Percentiles rank a stretch among this genome's conserved stretches.
These are phyloP conservation scores for Metallyticus violacea DNA, from an alignment of 2,888 invertebrate species.

Conservation along the genomic window DNA sequence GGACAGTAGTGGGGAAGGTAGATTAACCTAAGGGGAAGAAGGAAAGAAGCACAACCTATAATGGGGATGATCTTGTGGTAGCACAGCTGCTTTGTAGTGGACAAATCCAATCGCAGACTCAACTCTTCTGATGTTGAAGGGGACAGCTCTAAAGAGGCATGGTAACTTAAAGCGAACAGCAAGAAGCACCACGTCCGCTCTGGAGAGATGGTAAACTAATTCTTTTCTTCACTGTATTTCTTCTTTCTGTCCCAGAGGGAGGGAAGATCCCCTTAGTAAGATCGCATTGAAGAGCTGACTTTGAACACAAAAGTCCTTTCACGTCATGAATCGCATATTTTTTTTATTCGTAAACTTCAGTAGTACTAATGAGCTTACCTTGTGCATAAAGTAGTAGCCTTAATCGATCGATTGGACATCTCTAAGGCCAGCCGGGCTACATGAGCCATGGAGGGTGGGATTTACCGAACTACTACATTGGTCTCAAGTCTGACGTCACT, in stretches of 20 bases:
- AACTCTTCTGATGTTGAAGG: not conserved
- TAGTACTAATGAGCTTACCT: no score
- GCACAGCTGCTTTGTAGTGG: not conserved
- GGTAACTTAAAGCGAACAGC: not conserved
- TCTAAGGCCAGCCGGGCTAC: no score
- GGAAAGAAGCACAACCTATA: not conserved
- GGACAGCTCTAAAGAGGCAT: not conserved
- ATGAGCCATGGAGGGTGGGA: no score
- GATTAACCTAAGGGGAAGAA: not conserved
- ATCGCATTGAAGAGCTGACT: no score
- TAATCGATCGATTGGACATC: no score
- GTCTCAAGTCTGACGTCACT: no score
- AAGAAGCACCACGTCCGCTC: not conserved
- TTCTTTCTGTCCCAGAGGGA: not conserved
- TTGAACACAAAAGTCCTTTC: no score
- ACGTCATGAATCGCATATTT: no score
- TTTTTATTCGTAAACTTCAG: no score
- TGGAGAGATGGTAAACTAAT: not conserved
- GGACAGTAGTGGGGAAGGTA: not conserved
- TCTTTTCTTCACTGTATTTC: not conserved
- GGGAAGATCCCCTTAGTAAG: no score
- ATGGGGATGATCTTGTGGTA: not conserved
- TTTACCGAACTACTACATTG: no score
- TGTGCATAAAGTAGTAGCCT: no score
- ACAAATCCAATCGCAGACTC: not conserved